Percentiles rank a stretch among this genome's conserved stretches.
Evolutionary conservation across 2,113 vertebrate genomes (phyloP).

Genomic region (Tenrec ecaudatus): DNA sequence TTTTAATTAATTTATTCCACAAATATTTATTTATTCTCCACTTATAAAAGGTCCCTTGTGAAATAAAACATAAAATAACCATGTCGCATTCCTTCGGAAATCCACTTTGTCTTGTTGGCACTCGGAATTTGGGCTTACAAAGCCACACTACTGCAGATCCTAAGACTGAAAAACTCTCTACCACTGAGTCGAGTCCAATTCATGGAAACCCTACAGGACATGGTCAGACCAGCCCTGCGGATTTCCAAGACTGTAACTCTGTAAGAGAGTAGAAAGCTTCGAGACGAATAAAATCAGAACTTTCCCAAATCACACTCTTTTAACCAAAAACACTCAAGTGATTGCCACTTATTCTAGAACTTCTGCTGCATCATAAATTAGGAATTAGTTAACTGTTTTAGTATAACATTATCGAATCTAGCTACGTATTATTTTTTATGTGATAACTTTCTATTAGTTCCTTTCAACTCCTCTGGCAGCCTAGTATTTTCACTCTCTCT

Average conservation of each 20-base stretch:
- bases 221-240: too few relatives aligned
- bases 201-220: too few relatives aligned
- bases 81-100: neutral
- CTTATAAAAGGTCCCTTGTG: neutral
- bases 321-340: neutral
- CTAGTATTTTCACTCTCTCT: neutral
- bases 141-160: neutral
- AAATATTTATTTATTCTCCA: slow-evolving; percentile 21
- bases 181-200: too few relatives aligned
- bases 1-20: slow-evolving; percentile 48
- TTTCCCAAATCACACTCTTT: neutral
- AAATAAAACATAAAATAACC: neutral
- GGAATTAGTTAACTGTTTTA: neutral
- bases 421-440: neutral
- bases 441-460: neutral
- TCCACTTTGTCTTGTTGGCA: neutral
- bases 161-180: too few relatives aligned
- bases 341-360: neutral
- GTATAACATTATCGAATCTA: neutral
- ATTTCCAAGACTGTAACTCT: too few relatives aligned
- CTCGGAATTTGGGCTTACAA: neutral
- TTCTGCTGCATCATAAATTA: neutral
- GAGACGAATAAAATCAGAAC: rapidly evolving
- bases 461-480: neutral
- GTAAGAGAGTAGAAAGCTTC: too few relatives aligned